Evolutionary conservation across 2,797 vertebrate genomes (phyloP).

Genomic region (Poecilia wingei): DNA sequence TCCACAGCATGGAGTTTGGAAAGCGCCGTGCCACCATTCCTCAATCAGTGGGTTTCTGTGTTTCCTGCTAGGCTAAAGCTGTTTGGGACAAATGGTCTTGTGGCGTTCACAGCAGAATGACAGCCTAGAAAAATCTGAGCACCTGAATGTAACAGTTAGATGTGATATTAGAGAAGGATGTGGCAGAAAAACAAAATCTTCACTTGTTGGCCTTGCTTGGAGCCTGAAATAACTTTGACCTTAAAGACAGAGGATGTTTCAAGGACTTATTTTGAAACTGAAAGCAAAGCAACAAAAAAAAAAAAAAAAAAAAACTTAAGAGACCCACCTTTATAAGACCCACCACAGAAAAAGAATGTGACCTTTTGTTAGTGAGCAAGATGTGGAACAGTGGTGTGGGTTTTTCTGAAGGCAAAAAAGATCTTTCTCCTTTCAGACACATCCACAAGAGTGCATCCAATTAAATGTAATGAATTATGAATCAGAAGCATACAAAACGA

Average conservation of each 20-base stretch:
- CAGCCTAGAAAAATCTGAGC: constrained; percentile 23
- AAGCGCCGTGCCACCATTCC: constrained; percentile 48
- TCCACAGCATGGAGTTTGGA: constrained; percentile 68
- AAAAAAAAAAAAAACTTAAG: no score
- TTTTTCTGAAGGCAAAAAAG: background rate
- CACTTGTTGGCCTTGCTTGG: background rate
- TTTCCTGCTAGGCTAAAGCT: constrained; percentile 77
- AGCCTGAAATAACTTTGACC: background rate
- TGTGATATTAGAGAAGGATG: constrained; percentile 10
- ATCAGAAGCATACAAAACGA: background rate
- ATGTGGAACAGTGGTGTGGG: background rate
- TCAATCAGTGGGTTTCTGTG: constrained; percentile 64
- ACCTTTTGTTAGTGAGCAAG: background rate
- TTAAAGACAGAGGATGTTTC: background rate
- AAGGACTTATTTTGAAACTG: background rate
- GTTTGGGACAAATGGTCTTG: constrained; percentile 78
- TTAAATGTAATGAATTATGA: background rate
- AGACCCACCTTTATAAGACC: background rate
- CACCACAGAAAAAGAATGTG: background rate
- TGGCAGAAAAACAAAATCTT: background rate
- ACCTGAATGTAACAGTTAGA: constrained; percentile 26
- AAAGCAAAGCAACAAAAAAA: background rate
- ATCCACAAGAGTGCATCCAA: background rate
- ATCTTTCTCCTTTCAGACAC: background rate
- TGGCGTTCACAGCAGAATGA: constrained; percentile 48